Base-by-base conservation (phyloP, 2,888 invertebrate species). In the Acronicta alni region DNA sequence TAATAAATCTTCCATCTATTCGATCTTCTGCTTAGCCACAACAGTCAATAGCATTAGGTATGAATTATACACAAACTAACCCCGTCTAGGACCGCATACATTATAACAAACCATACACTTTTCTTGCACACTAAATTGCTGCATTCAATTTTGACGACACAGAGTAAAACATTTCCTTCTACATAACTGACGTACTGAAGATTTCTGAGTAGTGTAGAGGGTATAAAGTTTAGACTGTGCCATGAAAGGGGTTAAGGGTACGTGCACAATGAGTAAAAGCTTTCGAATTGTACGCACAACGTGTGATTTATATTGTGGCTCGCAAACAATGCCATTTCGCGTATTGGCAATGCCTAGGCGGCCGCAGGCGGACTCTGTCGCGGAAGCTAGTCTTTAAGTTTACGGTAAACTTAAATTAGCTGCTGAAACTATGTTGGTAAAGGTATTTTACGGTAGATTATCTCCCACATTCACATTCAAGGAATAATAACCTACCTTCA, bases 321-420 rank as follows among this genome's bases (percentile, higher is more conserved):
- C 84, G 72, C 85, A 87, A 88, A 91, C 91, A 93, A 93, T 91
- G 84, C 88, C 84, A 86, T 86, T 86, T 81, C 78, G 76, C 73
- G 78, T 80, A 84, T 84, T 86, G 82, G 82, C 83, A 81, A 80
- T 76, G 73, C 63, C 58, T 49, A 72, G 77, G 77, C 78, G 68
- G 84, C 81, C 83, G 78, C 86, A 87, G 74, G 75, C 77, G 62
- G 77, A 80, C 74, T 66, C 79, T 71, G 87, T 82, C 81, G 87
- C 91, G 90, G 92, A 89, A 91, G 91, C 90, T 77, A 75, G 81
- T 74, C 80, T 75, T 81, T 65, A 79, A 77, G 79, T 79, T 88
- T 91, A 93, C 93, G 92, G 93, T 93, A 92, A 92, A 92, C 84
- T 90, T 88, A 90, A 91, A 93, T 93, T 91, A 91, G 81, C 84